Percentiles rank a stretch among this genome's conserved stretches.
These are phyloP conservation scores for Philhelius pedissequus DNA, from an alignment of 2,888 invertebrate genomes.

Conservation along the genomic window DNA sequence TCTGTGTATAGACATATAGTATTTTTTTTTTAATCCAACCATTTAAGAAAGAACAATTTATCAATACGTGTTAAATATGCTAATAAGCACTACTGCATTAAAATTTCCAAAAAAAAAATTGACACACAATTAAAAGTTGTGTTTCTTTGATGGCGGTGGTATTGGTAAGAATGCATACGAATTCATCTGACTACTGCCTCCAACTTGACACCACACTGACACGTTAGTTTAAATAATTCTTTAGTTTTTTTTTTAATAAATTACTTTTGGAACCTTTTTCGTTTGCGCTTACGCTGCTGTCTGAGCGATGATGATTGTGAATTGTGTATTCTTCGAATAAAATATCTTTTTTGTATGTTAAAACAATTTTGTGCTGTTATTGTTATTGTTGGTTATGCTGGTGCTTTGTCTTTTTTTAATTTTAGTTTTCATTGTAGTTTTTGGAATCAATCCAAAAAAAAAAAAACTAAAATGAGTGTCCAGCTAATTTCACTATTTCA, in stretches of 20 bases:
- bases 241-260: background rate
- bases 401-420: background rate
- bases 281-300: background rate
- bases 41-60: background rate
- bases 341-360: background rate
- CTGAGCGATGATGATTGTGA: background rate
- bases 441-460: conserved; percentile 35
- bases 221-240: background rate
- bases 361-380: background rate
- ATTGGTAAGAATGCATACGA: background rate
- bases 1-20: no score
- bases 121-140: background rate
- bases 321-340: background rate
- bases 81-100: no score
- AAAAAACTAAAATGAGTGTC: conserved; percentile 5
- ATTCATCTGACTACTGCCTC: background rate
- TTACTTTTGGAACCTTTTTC: background rate
- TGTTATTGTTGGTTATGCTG: background rate
- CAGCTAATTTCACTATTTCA: background rate
- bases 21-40: background rate
- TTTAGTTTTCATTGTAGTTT: background rate
- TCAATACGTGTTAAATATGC: background rate
- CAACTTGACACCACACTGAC: background rate
- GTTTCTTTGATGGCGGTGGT: background rate
- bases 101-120: background rate